Evolutionary conservation across 2,113 vertebrate genomes (phyloP).

Genomic region (Apodemus sylvaticus): DNA sequence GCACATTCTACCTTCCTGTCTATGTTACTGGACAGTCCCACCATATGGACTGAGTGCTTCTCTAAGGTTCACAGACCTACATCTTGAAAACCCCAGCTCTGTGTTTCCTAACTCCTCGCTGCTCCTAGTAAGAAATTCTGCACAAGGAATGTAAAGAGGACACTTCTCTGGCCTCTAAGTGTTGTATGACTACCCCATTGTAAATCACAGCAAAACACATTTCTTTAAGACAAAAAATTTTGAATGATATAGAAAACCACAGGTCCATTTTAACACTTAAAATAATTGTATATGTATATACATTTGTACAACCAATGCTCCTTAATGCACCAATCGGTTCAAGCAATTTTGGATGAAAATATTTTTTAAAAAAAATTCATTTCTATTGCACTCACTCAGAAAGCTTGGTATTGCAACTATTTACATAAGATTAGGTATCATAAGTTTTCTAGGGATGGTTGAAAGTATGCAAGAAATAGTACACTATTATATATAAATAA

Average conservation of each 20-base stretch:
- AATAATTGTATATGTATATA: not conserved
- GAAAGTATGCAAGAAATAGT: not conserved
- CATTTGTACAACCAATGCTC: not conserved
- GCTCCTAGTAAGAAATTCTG: not conserved
- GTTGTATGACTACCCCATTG: not conserved
- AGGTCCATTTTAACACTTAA: not conserved
- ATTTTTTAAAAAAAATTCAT: not conserved
- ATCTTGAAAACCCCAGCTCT: not conserved
- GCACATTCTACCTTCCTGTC: not conserved
- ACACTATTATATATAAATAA: not conserved
- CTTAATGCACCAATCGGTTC: not conserved
- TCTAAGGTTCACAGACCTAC: not conserved
- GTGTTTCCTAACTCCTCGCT: not conserved
- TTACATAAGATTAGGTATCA: not conserved
- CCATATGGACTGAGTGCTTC: not conserved
- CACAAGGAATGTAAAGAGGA: not conserved
- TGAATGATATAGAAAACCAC: not conserved
- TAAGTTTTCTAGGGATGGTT: not conserved
- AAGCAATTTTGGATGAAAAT: not conserved
- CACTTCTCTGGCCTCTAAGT: not conserved
- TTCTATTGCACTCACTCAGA: not conserved
- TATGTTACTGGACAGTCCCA: not conserved
- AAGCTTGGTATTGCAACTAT: not conserved
- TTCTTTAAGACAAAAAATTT: not conserved
- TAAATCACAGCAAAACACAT: constrained; percentile 1